Evolutionary conservation across 1,140 invertebrate species (phyloP).

Genomic region (Magallana gigas): DNA sequence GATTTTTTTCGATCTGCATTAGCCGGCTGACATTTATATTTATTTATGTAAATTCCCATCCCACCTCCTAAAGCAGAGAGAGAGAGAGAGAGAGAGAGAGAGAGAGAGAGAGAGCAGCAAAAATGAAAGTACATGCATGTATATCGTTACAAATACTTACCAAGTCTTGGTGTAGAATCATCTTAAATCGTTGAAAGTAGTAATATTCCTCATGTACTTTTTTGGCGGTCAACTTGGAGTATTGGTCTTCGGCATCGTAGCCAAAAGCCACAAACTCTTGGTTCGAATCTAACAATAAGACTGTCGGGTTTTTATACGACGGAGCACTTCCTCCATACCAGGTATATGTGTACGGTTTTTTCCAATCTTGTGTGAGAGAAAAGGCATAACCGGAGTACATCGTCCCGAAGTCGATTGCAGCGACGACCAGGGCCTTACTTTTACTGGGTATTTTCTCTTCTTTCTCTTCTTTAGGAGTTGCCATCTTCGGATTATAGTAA

Average conservation of each 20-base stretch:
- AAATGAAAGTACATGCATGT: too few species aligned
- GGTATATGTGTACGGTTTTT: slow-evolving; percentile 79
- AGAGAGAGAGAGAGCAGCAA: too few species aligned
- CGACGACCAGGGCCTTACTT: slow-evolving; percentile 74
- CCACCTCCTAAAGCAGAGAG: too few species aligned
- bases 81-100: too few species aligned
- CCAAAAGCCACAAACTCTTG: slow-evolving; percentile 82
- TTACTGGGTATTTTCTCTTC: background rate
- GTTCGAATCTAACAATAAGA: slow-evolving; percentile 80
- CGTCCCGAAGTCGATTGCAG: slow-evolving; percentile 82
- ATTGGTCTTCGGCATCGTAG: slow-evolving; percentile 81
- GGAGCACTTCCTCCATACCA: slow-evolving; percentile 80
- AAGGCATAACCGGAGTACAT: slow-evolving; percentile 79
- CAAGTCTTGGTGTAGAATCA: slow-evolving; percentile 67
- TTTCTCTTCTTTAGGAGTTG: too few species aligned
- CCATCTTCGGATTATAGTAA: too few species aligned
- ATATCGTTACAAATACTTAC: too few species aligned
- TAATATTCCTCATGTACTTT: slow-evolving; percentile 80
- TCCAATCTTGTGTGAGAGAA: slow-evolving; percentile 80
- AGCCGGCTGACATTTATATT: too few species aligned
- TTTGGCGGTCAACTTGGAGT: slow-evolving; percentile 80
- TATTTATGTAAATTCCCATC: too few species aligned
- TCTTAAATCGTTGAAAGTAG: slow-evolving; percentile 84
- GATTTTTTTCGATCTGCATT: too few species aligned
- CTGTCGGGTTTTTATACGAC: slow-evolving; percentile 82